Evolutionary conservation across 2,888 invertebrate species (phyloP).

Genomic region (Cosmia trapezina): DNA sequence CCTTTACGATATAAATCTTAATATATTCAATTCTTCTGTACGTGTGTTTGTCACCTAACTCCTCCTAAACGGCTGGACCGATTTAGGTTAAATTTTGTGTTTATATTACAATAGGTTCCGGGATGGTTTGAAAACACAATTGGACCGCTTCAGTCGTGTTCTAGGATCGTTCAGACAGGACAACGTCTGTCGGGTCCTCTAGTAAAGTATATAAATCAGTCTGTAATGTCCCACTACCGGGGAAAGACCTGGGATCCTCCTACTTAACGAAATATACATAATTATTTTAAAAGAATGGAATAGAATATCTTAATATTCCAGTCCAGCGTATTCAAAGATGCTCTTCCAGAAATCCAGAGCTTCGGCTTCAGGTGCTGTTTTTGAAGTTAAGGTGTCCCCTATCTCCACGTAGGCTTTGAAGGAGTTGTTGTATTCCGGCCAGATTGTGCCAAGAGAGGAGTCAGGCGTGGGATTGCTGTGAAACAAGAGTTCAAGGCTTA

Average conservation of each 20-base stretch:
- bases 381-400: conserved; percentile 69
- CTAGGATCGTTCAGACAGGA: too few species aligned
- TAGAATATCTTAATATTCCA: conserved; percentile 50
- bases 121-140: too few species aligned
- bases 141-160: too few species aligned
- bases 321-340: conserved; percentile 53
- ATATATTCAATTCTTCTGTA: too few species aligned
- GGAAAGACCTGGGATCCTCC: neutral
- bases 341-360: conserved; percentile 75
- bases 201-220: neutral
- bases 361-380: conserved; percentile 63
- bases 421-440: conserved; percentile 74
- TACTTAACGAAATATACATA: neutral
- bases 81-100: too few species aligned
- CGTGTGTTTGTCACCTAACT: too few species aligned
- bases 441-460: conserved; percentile 68
- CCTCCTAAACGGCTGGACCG: too few species aligned
- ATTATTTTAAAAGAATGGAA: too few species aligned
- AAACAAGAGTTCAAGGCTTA: conserved; percentile 23
- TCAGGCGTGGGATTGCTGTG: conserved; percentile 81
- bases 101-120: too few species aligned
- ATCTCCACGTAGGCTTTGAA: conserved; percentile 74
- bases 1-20: neutral
- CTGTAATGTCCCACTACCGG: neutral
- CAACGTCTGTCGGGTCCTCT: too few species aligned